Base-by-base conservation (phyloP, 2,113 vertebrate species). In the Cyprinodon variegatus region DNA sequence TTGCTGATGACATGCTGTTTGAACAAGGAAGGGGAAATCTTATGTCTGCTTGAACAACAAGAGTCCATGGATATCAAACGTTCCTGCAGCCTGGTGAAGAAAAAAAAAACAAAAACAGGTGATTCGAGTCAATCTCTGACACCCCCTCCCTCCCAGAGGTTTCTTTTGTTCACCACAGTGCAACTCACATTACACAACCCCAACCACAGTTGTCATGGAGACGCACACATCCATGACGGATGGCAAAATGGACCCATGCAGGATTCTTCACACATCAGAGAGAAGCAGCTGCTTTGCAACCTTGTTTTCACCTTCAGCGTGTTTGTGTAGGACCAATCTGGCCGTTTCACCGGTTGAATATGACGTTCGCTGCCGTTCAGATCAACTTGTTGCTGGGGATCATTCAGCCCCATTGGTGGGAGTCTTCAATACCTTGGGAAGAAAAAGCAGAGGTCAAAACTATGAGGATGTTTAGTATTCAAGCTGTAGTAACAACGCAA, bases 151-250 rank as follows among this genome's bases (percentile, higher is more conserved):
- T 38, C 64, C 68, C 65, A 63, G 73, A 79, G 83, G 79, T 81
- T 83, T 78, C 73, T 87, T 65, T 74, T 87, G 69, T 84, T 83
- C 38, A 13, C 67, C 57, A 8, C 1, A 41, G 48, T 73, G 75
- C 72, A 75, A 76, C 85, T 84, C 65, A 38, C 72, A 1, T 87
- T 86, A 84, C 81, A 87, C 89, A 81, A 85, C 77, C 82, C 67
- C 81, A 15, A 20, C 64, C 40, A 3, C 72, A 8, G 88, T 91
- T 86, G 90, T 83, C 89, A 89, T 91, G 92, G 89, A 87, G 77
- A 92, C 75, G 43, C 82, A 74, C 74, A 66, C 78, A 76, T 85
- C 48, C 77, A 76, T 41, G 77, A 68, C 77, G 64, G 85, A 43
- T 57, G 71, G 82, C 40, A 66, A 77, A 76, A 78, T 41, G 70